Evolutionary conservation across 2,888 invertebrate genomes (phyloP).

Genomic region (Patella ulyssiponensis): DNA sequence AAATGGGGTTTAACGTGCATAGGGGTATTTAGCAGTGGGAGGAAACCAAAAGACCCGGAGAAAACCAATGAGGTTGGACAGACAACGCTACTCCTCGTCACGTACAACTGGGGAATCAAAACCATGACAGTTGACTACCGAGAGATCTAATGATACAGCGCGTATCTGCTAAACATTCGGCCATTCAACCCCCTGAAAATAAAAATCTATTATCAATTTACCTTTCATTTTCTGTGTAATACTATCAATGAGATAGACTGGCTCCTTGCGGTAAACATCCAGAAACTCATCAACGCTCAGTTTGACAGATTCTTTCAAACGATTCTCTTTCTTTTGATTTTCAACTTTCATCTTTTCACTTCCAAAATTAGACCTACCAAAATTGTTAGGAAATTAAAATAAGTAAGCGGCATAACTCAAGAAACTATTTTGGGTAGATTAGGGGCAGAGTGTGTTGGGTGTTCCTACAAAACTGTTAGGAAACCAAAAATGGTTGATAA

Average conservation of each 20-base stretch:
- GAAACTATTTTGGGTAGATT: background rate
- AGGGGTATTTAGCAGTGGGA: too few species aligned
- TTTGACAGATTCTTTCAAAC: slow-evolving; percentile 36
- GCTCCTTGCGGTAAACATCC: slow-evolving; percentile 44
- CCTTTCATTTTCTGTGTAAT: slow-evolving; percentile 52
- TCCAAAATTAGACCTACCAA: slow-evolving; percentile 52
- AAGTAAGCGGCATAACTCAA: background rate
- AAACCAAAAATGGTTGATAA: too few species aligned
- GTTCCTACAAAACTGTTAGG: too few species aligned
- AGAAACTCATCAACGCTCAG: slow-evolving; percentile 53
- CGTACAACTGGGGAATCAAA: too few species aligned
- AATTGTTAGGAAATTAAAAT: slow-evolving; percentile 35
- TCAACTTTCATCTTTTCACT: slow-evolving; percentile 53
- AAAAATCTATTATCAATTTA: slow-evolving; percentile 19
- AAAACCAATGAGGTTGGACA: too few species aligned
- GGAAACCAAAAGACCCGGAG: too few species aligned
- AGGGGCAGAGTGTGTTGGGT: too few species aligned
- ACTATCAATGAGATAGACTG: slow-evolving; percentile 63
- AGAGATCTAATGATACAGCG: background rate
- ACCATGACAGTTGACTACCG: background rate
- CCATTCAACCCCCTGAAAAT: background rate
- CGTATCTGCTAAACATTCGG: too few species aligned
- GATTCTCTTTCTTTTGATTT: slow-evolving; percentile 58
- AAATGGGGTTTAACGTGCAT: too few species aligned
- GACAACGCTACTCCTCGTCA: too few species aligned